A percentile compares a stretch with the other conserved stretches of the same genome.
Evolutionary conservation across 1,140 invertebrate genomes (phyloP).

Genomic region (Ceratitis capitata): DNA sequence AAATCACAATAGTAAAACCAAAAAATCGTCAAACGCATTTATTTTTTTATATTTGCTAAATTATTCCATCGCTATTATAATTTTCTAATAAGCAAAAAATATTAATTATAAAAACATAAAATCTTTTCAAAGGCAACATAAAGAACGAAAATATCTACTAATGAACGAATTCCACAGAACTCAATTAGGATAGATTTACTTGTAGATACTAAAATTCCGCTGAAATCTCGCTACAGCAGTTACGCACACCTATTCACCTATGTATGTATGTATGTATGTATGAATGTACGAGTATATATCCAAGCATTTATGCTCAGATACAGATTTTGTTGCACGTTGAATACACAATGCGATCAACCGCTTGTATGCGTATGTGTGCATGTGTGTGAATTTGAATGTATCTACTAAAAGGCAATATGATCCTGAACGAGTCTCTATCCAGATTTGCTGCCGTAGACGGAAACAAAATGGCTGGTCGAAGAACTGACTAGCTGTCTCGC

Average conservation of each 20-base stretch:
- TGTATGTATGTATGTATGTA: no score
- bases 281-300: background rate
- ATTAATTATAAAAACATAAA: background rate
- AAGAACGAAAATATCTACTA: background rate
- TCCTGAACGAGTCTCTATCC: slow-evolving; percentile 34
- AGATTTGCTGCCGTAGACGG: slow-evolving; percentile 15
- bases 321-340: slow-evolving; percentile 21
- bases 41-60: background rate
- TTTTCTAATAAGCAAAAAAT: background rate
- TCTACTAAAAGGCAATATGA: slow-evolving; percentile 6
- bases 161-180: slow-evolving; percentile 31
- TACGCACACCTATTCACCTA: background rate
- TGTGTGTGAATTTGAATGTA: background rate
- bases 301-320: background rate
- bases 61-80: no score
- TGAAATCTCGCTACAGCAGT: background rate
- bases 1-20: background rate
- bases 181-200: slow-evolving; percentile 30
- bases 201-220: background rate
- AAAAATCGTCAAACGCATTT: no score
- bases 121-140: background rate
- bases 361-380: no score
- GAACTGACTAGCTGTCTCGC: background rate
- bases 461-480: slow-evolving; percentile 35
- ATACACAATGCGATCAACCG: background rate